Percentiles rank a stretch among this genome's conserved stretches.
These are phyloP conservation scores for Melanotaenia maccullochi DNA, from an alignment of 2,797 vertebrate genomes.

Conservation along the genomic window DNA sequence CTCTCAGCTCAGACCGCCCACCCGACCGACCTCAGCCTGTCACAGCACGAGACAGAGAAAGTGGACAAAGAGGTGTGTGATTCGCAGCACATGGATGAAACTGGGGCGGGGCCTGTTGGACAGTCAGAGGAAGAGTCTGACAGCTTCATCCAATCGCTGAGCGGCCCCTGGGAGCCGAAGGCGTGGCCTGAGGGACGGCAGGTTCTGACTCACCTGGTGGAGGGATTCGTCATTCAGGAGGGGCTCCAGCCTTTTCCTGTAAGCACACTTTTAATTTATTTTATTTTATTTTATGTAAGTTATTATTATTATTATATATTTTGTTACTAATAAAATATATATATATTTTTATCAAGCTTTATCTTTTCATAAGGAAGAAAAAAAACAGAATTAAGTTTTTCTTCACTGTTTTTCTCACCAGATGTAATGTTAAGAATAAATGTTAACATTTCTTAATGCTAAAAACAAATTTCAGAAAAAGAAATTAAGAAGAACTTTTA, in stretches of 20 bases:
- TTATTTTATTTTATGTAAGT: no score
- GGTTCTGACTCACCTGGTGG: slow-evolving; percentile 96
- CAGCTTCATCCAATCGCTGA: slow-evolving; percentile 39
- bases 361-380: no score
- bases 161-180: slow-evolving; percentile 61
- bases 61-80: slow-evolving; percentile 16
- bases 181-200: slow-evolving; percentile 81
- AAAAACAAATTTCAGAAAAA: no score
- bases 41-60: slow-evolving; percentile 37
- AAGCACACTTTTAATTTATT: slow-evolving; percentile 32
- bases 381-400: no score
- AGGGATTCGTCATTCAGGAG: slow-evolving; percentile 98
- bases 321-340: neutral
- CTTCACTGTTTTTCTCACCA: no score
- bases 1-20: slow-evolving; percentile 52
- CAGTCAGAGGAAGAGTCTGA: slow-evolving; percentile 53
- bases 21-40: slow-evolving; percentile 52
- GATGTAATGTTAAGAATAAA: no score
- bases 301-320: no score
- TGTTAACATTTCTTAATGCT: no score
- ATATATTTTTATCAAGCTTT: neutral
- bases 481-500: no score
- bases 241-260: slow-evolving; percentile 96
- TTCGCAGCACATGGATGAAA: neutral
- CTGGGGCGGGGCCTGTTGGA: slow-evolving; percentile 13